Percentiles rank a stretch among this genome's conserved stretches.
Evolutionary conservation across 2,888 invertebrate species (phyloP).

Genomic region (Pinctada fucata): DNA sequence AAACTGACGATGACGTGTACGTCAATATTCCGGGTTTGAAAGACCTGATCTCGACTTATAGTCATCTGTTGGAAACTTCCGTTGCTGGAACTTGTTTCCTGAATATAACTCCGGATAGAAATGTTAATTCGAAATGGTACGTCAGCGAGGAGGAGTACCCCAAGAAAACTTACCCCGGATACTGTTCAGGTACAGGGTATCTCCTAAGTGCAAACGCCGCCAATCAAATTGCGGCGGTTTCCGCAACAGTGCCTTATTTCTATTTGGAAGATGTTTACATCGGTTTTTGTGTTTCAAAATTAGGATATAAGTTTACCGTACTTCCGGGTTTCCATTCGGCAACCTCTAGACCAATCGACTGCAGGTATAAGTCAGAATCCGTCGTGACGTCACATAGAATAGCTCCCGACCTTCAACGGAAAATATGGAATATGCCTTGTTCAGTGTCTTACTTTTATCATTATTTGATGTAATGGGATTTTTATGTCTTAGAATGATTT

Average conservation of each 20-base stretch:
- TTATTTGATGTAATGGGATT: no score
- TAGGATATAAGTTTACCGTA: conserved; percentile 33
- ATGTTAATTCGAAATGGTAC: conserved; percentile 58
- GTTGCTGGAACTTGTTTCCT: conserved; percentile 48
- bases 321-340: not conserved
- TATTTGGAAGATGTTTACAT: conserved; percentile 65
- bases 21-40: conserved; percentile 29
- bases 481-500: no score
- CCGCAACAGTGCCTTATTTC: conserved; percentile 59
- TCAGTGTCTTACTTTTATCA: no score
- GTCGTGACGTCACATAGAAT: not conserved
- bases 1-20: conserved; percentile 48
- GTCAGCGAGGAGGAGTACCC: conserved; percentile 56
- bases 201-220: conserved; percentile 53
- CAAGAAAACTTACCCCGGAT: conserved; percentile 52
- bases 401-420: not conserved
- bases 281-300: conserved; percentile 50
- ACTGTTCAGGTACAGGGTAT: conserved; percentile 63
- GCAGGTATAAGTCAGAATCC: not conserved
- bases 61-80: conserved; percentile 29
- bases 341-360: not conserved
- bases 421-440: not conserved
- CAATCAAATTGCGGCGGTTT: conserved; percentile 47
- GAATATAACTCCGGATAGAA: conserved; percentile 48
- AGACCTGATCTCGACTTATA: conserved; percentile 24